Base-by-base conservation (phyloP, 2,888 invertebrate species). In the Ochlodes sylvanus region DNA sequence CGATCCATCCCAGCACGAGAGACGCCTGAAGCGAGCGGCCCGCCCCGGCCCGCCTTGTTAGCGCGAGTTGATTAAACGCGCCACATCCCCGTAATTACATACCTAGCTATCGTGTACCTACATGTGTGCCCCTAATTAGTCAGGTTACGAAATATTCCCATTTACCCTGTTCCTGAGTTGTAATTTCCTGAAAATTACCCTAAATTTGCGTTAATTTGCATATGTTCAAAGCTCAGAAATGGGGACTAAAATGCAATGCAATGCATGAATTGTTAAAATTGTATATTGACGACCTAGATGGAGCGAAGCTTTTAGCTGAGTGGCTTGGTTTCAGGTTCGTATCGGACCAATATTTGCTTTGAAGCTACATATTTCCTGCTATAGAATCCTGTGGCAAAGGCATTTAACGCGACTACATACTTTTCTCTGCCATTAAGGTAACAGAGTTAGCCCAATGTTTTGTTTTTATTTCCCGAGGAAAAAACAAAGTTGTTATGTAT, bases 61-160 rank as follows among this genome's bases (percentile, higher is more conserved):
- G 34, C 44, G 42, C 60, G 64, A 65, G 32, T 57, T 65, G 64
- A 65, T 65, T 65, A 65, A 57, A 65, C 50, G 38, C 47, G 60
- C 60, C 60, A 44, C 44, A 44, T 32, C 60, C 21, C 57, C 38
- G 64, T 65, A 57, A 65, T 65, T 65, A 57, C 57, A 57, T 50
- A 64, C 56, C 17, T 56, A 55, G 34, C 47, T 42, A 42, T 58
- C 44, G 55, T 54, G 44, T 64, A 38, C 38, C 38, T 38, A 64
- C 64, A 56, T 38, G 56, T 56, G 64, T 64, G 15, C 55, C 44
- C 64, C 64, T 64, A 64, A 64, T 64, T 64, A 64, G 56, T 44
- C 32, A 47, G 64, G 56, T 64, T 56, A 47, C 55, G 56, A 47
- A 64, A 56, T 64, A 64, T 64, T 56, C 32, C 15, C 55, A 47